Base-by-base conservation (phyloP, 2,888 invertebrate genomes). In the Apodemia hepburni region DNA sequence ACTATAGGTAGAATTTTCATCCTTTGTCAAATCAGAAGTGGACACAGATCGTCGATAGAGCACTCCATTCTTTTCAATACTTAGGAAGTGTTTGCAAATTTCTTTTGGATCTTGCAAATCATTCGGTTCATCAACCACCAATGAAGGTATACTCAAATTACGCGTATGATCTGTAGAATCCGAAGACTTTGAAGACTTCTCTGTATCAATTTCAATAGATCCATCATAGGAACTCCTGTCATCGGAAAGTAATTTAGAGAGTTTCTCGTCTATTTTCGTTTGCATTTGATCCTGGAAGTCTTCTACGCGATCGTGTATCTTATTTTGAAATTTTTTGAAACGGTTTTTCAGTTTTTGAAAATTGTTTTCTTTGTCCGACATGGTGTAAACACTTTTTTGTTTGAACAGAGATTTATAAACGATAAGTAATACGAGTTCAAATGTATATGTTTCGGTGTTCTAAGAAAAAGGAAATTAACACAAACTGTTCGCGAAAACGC, bases 231-330 rank as follows among this genome's bases (percentile, higher is more conserved):
- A 87, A 72, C 80, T 84, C 65, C 72, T 78, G 1, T 90, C 89
- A 60, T 88, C 87, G 0, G 81, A 83, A 11, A 87, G 60, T 67
- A 91, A 82, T 65, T 72, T 78, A 0, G 82, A 77, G 22, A 86
- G 65, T 66, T 82, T 77, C 0, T 84, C 82, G 29, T 88, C 87
- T 33, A 86, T 77, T 72, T 81, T 83, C n/a, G 68, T 81, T 42
- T 90, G 90, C 1, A 92, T 73, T 65, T 88, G 85, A 57, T 89
- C 92, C 70, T 89, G 90, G 0, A 92, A 74, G 60, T 84, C 87
- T 67, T 92, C 92, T 51, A 92, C 84, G 1, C 79, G 76, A 57
- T 87, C 85, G 59, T 91, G 89, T 0, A 92, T 78, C 65, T 86
- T 91, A 17, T 73, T 90, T 63, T 92, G 91, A 35, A 92, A 75